Conservation (phyloP, 2,113 vertebrate species). For the Varanus komodoensis region DNA sequence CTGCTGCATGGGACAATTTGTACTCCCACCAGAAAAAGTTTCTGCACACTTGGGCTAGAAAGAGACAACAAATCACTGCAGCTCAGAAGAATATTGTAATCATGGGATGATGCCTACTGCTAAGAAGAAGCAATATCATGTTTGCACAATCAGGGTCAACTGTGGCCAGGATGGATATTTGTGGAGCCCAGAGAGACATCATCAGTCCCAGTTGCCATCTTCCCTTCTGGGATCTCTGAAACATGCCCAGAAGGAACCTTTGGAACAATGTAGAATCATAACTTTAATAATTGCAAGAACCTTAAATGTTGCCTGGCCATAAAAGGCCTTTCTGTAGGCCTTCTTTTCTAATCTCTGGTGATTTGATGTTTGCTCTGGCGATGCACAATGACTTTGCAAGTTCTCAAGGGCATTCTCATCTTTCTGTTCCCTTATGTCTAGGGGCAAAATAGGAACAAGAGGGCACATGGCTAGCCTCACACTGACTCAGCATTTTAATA, state of each 20-base stretch:
- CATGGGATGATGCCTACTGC: background rate
- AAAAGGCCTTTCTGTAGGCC: background rate
- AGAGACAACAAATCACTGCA: background rate
- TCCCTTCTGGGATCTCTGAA: background rate
- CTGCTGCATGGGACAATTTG: no score
- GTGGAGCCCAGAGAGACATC: background rate
- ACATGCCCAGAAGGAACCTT: background rate
- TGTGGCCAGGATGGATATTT: background rate
- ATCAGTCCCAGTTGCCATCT: background rate
- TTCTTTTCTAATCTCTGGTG: background rate
- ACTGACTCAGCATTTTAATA: background rate
- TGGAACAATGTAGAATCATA: background rate
- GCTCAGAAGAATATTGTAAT: background rate
- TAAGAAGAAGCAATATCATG: background rate
- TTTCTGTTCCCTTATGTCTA: background rate
- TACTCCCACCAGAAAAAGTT: no score
- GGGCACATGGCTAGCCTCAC: background rate
- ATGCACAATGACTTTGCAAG: background rate
- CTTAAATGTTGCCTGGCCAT: no score
- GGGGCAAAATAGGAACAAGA: background rate
- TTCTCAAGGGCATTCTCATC: background rate
- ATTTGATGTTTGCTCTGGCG: background rate
- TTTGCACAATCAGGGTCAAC: background rate
- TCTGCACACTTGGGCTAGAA: background rate
- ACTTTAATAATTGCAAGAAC: no score